These are phyloP conservation scores for Meghimatium bilineatum DNA, from an alignment of 2,888 invertebrate species.

Conservation along the genomic window DNA sequence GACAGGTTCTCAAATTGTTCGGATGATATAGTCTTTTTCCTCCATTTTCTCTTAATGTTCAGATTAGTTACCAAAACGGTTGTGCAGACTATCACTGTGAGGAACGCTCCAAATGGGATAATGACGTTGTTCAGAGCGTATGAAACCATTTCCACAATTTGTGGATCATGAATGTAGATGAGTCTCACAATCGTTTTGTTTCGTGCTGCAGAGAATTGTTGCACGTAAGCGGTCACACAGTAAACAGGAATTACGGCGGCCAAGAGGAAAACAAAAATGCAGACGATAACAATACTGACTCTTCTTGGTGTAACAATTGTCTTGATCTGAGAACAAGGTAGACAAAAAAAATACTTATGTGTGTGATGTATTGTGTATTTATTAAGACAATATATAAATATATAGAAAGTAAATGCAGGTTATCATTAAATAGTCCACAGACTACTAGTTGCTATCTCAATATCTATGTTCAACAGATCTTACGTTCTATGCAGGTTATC, in stretches of 20 bases:
- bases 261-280: background rate
- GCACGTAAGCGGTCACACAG: background rate
- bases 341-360: too few species aligned
- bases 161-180: background rate
- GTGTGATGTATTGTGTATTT: too few species aligned
- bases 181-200: conserved; percentile 12
- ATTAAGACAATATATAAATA: too few species aligned
- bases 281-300: background rate
- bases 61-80: background rate
- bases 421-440: too few species aligned
- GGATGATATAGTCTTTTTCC: background rate
- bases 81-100: background rate
- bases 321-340: background rate
- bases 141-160: background rate
- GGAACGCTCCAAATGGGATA: background rate
- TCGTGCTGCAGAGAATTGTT: background rate
- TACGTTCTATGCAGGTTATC: too few species aligned
- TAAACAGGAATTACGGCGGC: background rate
- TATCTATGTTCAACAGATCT: too few species aligned
- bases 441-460: too few species aligned
- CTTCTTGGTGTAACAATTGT: background rate
- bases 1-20: background rate
- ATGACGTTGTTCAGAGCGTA: background rate
- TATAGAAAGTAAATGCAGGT: too few species aligned
- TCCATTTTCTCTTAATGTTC: background rate